Conservation (phyloP, 1,140 invertebrate species). For the Leptoteleia sp. region DNA sequence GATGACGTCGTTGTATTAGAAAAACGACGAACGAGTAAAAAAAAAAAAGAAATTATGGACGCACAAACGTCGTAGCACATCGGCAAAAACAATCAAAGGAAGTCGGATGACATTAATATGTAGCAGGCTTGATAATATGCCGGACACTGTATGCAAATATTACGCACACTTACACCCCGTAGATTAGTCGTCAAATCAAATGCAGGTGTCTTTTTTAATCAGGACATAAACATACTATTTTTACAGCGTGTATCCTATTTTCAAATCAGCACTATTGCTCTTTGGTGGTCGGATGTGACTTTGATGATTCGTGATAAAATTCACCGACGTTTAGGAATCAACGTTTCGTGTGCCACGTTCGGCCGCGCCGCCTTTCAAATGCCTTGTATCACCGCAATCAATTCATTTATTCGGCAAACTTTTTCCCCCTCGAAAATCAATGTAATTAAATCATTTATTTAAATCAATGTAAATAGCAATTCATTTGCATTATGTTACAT, state of each 20-base stretch:
- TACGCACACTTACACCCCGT: constrained; percentile 57
- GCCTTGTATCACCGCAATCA: too few species aligned
- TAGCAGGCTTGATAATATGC: constrained; percentile 57
- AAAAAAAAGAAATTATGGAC: constrained; percentile 38
- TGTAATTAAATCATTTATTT: too few species aligned
- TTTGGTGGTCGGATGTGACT: neutral
- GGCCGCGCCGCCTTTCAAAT: too few species aligned
- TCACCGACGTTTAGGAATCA: too few species aligned
- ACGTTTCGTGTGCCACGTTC: too few species aligned
- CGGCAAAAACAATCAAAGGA: constrained; percentile 78
- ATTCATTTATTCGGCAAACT: too few species aligned
- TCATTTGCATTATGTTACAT: too few species aligned
- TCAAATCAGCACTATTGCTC: constrained; percentile 24
- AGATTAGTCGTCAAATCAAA: constrained; percentile 57
- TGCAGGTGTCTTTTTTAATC: constrained; percentile 59
- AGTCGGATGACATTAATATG: constrained; percentile 77
- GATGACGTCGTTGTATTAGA: constrained; percentile 15
- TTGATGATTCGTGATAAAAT: constrained; percentile 1
- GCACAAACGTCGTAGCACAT: constrained; percentile 30
- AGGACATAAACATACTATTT: constrained; percentile 51
- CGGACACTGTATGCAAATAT: constrained; percentile 75
- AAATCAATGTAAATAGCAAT: too few species aligned
- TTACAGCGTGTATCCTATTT: constrained; percentile 33
- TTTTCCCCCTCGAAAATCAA: too few species aligned
- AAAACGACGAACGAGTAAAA: constrained; percentile 11